A percentile compares a stretch with the other conserved stretches of the same genome.
phyloP scores from a whole-genome alignment of 2,888 invertebrate genomes.

The Homarus gammarus region DNA sequence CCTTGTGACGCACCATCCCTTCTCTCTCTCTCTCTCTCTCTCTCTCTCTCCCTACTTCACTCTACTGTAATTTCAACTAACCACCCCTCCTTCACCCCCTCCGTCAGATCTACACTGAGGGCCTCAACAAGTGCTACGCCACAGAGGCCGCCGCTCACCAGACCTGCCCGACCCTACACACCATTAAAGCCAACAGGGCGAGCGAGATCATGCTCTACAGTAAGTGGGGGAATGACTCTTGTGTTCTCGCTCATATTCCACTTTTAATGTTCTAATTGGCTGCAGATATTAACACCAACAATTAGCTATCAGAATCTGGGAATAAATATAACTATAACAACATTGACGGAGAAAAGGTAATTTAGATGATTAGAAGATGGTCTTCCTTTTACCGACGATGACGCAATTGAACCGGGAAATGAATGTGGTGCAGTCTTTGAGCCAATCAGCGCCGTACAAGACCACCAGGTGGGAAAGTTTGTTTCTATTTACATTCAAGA shows the following conservation, averaged over 20 bases:
- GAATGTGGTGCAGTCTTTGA: too few relatives aligned
- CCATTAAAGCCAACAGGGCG: conserved; percentile 77
- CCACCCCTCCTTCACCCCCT: neutral
- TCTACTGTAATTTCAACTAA: too few relatives aligned
- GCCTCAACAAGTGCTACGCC: conserved; percentile 83
- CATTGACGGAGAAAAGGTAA: too few relatives aligned
- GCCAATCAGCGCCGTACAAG: too few relatives aligned
- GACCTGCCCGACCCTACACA: conserved; percentile 82
- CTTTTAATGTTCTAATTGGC: neutral
- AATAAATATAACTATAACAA: too few relatives aligned
- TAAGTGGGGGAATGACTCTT: conserved; percentile 33
- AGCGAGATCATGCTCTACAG: conserved; percentile 83
- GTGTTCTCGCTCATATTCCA: neutral
- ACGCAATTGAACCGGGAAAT: too few relatives aligned
- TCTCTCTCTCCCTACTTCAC: neutral
- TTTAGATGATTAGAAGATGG: too few relatives aligned
- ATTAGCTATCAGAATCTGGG: neutral
- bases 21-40: neutral
- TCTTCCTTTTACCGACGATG: neutral
- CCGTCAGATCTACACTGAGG: conserved; percentile 83
- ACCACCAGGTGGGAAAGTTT: too few relatives aligned
- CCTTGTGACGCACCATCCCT: neutral
- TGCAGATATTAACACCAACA: too few relatives aligned
- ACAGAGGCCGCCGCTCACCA: conserved; percentile 82
- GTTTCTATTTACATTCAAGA: conserved; percentile 7